Evolutionary conservation across 2,113 vertebrate genomes (phyloP).

Genomic region (Cettia cetti): DNA sequence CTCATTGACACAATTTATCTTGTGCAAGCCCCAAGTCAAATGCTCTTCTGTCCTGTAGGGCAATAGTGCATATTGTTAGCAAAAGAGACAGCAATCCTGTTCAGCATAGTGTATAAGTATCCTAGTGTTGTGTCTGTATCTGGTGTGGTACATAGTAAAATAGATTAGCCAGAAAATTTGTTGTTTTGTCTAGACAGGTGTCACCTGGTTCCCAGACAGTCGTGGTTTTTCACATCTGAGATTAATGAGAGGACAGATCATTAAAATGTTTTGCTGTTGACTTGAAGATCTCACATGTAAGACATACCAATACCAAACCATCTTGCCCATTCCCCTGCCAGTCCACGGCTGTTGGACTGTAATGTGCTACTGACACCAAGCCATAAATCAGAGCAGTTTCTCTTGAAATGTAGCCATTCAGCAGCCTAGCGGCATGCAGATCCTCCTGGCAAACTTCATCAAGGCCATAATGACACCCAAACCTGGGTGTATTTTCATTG

Average conservation of each 20-base stretch:
- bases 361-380: background rate
- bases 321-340: background rate
- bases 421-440: background rate
- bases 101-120: background rate
- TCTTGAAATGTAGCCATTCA: background rate
- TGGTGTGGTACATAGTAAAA: background rate
- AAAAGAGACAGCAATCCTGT: background rate
- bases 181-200: background rate
- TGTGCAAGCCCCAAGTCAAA: background rate
- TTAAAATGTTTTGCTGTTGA: background rate
- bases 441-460: background rate
- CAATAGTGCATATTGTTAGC: background rate
- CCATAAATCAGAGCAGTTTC: conserved; percentile 19
- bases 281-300: background rate
- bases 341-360: background rate
- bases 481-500: background rate
- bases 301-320: background rate
- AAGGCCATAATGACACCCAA: background rate
- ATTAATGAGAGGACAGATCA: background rate
- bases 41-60: background rate
- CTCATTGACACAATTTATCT: conserved; percentile 9
- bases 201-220: background rate
- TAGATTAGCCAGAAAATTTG: background rate
- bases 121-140: background rate
- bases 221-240: background rate